phyloP scores from a whole-genome alignment of 2,888 invertebrate genomes.

The Heliconius cydno region DNA sequence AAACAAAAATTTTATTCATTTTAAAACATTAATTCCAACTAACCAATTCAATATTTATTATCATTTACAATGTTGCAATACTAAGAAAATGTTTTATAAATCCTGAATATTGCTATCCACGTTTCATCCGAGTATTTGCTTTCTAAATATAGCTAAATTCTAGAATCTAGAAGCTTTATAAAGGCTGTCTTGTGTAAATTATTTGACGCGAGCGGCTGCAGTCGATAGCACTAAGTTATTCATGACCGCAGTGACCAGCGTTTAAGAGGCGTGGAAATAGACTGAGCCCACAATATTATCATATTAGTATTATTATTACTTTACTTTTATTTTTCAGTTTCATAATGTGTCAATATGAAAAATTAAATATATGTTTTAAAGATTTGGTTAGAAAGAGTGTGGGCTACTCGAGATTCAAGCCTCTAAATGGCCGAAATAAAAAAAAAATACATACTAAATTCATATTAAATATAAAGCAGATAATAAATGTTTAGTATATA shows the following conservation, averaged over 20 bases:
- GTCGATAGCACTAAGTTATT: constrained; percentile 81
- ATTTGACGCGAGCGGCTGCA: constrained; percentile 71
- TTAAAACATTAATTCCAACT: background rate
- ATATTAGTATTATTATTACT: background rate
- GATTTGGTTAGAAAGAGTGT: background rate
- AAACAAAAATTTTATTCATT: background rate
- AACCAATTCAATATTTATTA: too few relatives aligned
- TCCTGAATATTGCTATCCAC: constrained; percentile 12
- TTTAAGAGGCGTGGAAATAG: constrained; percentile 63
- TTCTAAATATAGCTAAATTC: constrained; percentile 66
- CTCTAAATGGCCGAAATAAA: background rate
- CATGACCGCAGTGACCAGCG: constrained; percentile 71
- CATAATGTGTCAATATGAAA: background rate
- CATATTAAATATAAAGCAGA: background rate
- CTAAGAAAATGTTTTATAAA: background rate
- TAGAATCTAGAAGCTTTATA: constrained; percentile 49
- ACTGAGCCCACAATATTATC: constrained; percentile 53
- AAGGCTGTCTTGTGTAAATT: constrained; percentile 73
- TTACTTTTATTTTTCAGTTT: background rate
- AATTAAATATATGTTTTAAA: background rate
- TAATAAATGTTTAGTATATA: too few relatives aligned
- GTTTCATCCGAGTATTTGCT: constrained; percentile 30
- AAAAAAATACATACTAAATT: background rate
- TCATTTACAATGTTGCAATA: too few relatives aligned
- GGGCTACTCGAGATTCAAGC: background rate